phyloP scores from a whole-genome alignment of 2,888 invertebrate genomes.

The Stenolophus ochropezus region DNA sequence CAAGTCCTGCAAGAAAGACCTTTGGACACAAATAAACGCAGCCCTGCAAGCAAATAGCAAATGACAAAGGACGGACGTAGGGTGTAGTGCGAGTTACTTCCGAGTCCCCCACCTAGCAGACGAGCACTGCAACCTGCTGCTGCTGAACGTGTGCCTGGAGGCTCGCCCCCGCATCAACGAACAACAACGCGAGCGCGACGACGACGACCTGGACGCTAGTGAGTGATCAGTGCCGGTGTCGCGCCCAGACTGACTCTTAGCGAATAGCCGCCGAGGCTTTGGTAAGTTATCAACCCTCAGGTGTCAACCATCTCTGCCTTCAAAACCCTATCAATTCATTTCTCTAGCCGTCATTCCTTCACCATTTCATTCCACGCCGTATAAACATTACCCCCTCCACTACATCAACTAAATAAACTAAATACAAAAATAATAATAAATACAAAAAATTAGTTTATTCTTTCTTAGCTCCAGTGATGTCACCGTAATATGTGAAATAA shows the following conservation, averaged over 20 bases:
- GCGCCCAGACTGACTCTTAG: too few species aligned
- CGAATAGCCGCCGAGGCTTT: too few species aligned
- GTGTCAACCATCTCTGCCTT: conserved; percentile 72
- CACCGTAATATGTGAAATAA: too few species aligned
- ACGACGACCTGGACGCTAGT: conserved; percentile 13
- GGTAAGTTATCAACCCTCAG: too few species aligned
- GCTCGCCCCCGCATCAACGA: conserved; percentile 66
- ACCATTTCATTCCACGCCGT: too few species aligned
- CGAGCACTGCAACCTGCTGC: conserved; percentile 28
- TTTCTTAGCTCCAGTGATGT: too few species aligned
- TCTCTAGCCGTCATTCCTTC: too few species aligned
- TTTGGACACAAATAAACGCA: conserved; percentile 95
- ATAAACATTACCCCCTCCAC: too few species aligned
- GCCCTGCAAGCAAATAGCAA: conserved; percentile 91
- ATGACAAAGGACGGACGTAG: conserved; percentile 88
- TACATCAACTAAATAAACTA: too few species aligned
- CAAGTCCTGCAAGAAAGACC: conserved; percentile 97
- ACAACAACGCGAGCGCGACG: conserved; percentile 64
- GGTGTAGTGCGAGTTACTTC: conserved; percentile 67
- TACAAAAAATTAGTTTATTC: too few species aligned
- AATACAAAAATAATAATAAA: too few species aligned
- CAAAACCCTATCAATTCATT: conserved; percentile 61
- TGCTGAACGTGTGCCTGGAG: conserved; percentile 57
- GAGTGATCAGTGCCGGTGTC: conserved; percentile 30
- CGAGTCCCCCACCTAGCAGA: conserved; percentile 61